Conservation (phyloP, 2,888 invertebrate species). For the Dryobotodes eremita region DNA sequence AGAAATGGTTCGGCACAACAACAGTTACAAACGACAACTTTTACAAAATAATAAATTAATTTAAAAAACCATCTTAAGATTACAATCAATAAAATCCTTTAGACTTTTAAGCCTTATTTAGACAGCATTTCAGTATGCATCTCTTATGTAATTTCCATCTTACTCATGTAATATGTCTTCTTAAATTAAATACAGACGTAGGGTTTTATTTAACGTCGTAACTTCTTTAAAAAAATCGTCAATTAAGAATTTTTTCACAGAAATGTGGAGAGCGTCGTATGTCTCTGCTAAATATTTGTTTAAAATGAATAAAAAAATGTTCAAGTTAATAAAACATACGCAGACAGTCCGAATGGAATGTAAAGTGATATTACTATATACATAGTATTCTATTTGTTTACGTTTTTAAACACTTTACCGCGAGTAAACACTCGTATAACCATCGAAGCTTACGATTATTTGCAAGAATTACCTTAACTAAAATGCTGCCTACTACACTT, state of each 20-base stretch:
- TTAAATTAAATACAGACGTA: neutral
- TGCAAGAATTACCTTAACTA: neutral
- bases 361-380: constrained; percentile 17
- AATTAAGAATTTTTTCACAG: too few relatives aligned
- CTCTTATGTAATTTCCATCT: neutral
- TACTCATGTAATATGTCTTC: too few relatives aligned
- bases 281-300: constrained; percentile 19
- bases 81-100: neutral
- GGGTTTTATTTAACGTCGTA: neutral
- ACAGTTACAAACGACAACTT: neutral
- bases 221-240: neutral
- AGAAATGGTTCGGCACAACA: neutral
- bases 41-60: neutral
- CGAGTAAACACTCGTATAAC: neutral
- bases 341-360: neutral
- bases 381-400: constrained; percentile 17
- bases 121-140: neutral
- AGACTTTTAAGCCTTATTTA: neutral
- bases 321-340: constrained; percentile 35
- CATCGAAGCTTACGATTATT: neutral
- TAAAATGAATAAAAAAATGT: neutral
- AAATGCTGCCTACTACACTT: neutral
- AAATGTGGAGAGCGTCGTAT: neutral
- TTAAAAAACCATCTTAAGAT: neutral
- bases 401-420: neutral